These are phyloP conservation scores for Cylas formicarius DNA, from an alignment of 1,140 invertebrate genomes.

Conservation along the genomic window DNA sequence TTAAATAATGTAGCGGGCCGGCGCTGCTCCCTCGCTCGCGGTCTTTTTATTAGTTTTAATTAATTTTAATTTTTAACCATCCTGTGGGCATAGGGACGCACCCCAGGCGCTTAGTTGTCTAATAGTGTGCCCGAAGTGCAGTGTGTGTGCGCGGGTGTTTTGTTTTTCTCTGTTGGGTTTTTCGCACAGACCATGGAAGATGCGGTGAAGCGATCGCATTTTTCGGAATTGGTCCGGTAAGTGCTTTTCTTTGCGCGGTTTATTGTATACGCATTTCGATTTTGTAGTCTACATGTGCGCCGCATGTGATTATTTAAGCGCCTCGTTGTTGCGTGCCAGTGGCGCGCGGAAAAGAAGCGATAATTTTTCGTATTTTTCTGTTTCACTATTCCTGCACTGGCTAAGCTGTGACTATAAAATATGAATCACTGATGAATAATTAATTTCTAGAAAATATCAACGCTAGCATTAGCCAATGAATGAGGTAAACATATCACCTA, in stretches of 20 bases:
- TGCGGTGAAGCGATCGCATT: conserved; percentile 26
- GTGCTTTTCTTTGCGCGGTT: conserved; percentile 11
- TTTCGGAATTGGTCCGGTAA: conserved; percentile 33
- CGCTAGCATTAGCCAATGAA: too few relatives aligned
- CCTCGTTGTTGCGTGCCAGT: conserved; percentile 1
- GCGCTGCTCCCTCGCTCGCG: too few relatives aligned
- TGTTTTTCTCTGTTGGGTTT: conserved; percentile 10
- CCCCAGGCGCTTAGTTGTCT: too few relatives aligned
- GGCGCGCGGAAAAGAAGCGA: too few relatives aligned
- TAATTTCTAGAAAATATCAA: too few relatives aligned
- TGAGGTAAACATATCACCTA: too few relatives aligned
- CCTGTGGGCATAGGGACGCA: conserved; percentile 31
- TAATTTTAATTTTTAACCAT: conserved; percentile 40
- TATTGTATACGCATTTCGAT: conserved; percentile 8
- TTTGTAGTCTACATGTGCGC: conserved; percentile 19
- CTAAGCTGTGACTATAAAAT: too few relatives aligned
- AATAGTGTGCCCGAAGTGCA: not conserved
- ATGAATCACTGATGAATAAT: too few relatives aligned
- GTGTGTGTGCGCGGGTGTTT: not conserved
- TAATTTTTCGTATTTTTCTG: too few relatives aligned
- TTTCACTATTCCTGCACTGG: too few relatives aligned
- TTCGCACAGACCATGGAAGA: conserved; percentile 13
- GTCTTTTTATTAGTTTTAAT: conserved; percentile 31
- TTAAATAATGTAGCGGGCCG: too few relatives aligned
- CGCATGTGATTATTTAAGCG: conserved; percentile 14